phyloP scores from a whole-genome alignment of 2,888 invertebrate genomes.

The Drosophila emarginata region DNA sequence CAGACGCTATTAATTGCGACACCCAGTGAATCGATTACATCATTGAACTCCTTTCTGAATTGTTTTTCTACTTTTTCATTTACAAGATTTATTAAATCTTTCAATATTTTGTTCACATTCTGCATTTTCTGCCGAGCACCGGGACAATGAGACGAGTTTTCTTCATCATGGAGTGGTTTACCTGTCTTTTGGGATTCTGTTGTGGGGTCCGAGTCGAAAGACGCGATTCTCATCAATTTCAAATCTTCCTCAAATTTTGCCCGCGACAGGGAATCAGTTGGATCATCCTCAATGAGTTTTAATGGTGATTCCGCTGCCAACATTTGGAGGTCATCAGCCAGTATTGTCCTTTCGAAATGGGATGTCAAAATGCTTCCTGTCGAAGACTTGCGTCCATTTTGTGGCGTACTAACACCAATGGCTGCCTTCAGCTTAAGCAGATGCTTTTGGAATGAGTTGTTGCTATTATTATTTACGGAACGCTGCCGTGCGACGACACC shows the following conservation, averaged over 20 bases:
- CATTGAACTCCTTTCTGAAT: constrained; percentile 40
- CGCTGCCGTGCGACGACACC: constrained; percentile 12
- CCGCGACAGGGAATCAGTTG: constrained; percentile 37
- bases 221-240: constrained; percentile 49
- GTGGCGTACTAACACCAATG: constrained; percentile 32
- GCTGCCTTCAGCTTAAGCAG: constrained; percentile 54
- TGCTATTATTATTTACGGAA: background rate
- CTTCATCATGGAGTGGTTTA: background rate
- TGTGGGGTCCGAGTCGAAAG: constrained; percentile 32
- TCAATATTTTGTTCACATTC: constrained; percentile 32
- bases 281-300: constrained; percentile 57
- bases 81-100: constrained; percentile 37
- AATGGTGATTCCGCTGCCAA: constrained; percentile 58
- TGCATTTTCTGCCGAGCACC: background rate
- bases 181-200: background rate
- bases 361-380: background rate
- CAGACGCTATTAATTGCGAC: background rate
- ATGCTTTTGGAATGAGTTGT: constrained; percentile 49
- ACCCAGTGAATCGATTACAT: constrained; percentile 33
- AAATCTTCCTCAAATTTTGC: constrained; percentile 56
- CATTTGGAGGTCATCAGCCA: constrained; percentile 56
- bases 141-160: background rate
- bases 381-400: constrained; percentile 7
- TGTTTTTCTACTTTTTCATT: constrained; percentile 42
- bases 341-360: constrained; percentile 34